A percentile compares a stretch with the other conserved stretches of the same genome.
These are phyloP conservation scores for Drosophila teissieri DNA, from an alignment of 1,140 invertebrate genomes.

Conservation along the genomic window DNA sequence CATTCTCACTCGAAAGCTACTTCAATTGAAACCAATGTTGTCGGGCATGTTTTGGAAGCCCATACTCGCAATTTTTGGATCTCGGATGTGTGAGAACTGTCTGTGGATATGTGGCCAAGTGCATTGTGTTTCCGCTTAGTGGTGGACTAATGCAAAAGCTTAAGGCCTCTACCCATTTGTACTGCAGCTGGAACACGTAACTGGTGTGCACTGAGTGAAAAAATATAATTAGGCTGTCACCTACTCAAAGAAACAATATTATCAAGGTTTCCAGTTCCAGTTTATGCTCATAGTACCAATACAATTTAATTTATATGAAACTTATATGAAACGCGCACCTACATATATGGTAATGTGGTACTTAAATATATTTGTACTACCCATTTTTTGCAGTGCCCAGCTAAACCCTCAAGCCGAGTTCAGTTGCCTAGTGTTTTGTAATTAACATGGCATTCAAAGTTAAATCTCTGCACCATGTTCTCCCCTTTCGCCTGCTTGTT, in stretches of 20 bases:
- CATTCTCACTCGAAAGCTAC: background rate
- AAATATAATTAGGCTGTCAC: too few relatives aligned
- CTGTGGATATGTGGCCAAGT: conserved; percentile 28
- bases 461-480: conserved; percentile 36
- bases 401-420: background rate
- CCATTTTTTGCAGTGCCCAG: background rate
- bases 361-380: too few relatives aligned
- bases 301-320: too few relatives aligned
- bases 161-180: conserved; percentile 12
- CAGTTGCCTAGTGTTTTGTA: conserved; percentile 49
- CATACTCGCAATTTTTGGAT: conserved; percentile 20
- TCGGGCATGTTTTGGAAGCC: conserved; percentile 40
- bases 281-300: too few relatives aligned
- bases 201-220: conserved; percentile 13
- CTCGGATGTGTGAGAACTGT: conserved; percentile 5
- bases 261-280: too few relatives aligned
- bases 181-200: conserved; percentile 13
- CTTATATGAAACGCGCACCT: too few relatives aligned
- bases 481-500: background rate
- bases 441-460: conserved; percentile 80
- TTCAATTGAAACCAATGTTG: conserved; percentile 12
- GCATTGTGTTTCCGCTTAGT: conserved; percentile 56
- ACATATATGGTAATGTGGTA: too few relatives aligned
- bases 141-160: conserved; percentile 66
- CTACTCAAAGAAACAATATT: too few relatives aligned